phyloP scores from a whole-genome alignment of 2,888 invertebrate genomes.

The Caenorhabditis sp. region DNA sequence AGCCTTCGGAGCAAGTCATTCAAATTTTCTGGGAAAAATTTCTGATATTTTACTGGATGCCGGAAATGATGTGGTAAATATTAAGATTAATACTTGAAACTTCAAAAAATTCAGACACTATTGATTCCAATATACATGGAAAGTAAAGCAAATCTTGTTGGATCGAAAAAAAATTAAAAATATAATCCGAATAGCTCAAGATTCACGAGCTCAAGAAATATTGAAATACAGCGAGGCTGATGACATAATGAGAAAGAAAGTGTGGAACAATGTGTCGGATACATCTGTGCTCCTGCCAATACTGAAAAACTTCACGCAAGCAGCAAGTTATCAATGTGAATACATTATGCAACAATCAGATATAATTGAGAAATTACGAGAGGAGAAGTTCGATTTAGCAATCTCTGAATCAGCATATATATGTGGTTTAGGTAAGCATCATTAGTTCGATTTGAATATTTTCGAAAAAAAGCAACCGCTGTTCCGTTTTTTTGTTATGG shows the following conservation, averaged over 20 bases:
- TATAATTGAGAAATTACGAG: slow-evolving; percentile 10
- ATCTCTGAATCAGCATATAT: slow-evolving; percentile 22
- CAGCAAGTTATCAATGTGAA: slow-evolving; percentile 5
- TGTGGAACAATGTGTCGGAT: slow-evolving; percentile 20
- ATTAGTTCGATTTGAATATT: not conserved
- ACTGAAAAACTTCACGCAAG: slow-evolving; percentile 2
- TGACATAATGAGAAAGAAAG: slow-evolving; percentile 15
- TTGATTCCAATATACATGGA: slow-evolving; percentile 23
- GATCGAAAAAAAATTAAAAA: slow-evolving; percentile 33
- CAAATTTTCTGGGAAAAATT: slow-evolving; percentile 43
- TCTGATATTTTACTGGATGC: slow-evolving; percentile 41
- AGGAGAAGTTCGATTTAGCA: slow-evolving; percentile 30
- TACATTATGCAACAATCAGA: slow-evolving; percentile 4
- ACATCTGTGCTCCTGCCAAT: slow-evolving; percentile 5
- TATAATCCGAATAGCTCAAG: slow-evolving; percentile 19
- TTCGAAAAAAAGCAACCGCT: slow-evolving; percentile 7
- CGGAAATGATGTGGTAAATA: slow-evolving; percentile 40
- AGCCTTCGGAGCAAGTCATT: slow-evolving; percentile 42
- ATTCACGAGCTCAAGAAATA: slow-evolving; percentile 6
- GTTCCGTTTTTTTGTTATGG: too few relatives aligned
- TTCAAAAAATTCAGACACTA: slow-evolving; percentile 17
- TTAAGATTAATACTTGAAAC: not conserved
- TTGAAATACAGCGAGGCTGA: not conserved
- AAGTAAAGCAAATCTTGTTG: slow-evolving; percentile 20
- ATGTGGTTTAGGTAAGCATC: slow-evolving; percentile 17